Base-by-base conservation (phyloP, 2,113 vertebrate species). In the Eonycteris spelaea region DNA sequence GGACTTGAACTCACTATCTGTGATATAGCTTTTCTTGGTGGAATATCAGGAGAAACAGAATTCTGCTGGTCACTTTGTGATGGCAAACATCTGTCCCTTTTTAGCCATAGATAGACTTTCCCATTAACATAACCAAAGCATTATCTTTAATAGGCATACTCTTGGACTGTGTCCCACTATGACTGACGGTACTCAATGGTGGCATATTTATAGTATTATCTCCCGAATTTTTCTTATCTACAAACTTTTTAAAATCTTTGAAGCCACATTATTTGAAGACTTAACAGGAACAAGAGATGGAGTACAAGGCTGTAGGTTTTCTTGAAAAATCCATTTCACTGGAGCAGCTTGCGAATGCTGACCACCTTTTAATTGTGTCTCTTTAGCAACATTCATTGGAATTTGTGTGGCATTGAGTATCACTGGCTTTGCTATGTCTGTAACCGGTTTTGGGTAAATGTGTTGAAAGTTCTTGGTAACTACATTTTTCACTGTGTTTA, bases 281-380 rank as follows among this genome's bases (percentile, higher is more conserved):
- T 98, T 98, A 10, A 99, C 97, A 16, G 98, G 98, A 97, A 99
- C 98, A 86, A 98, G 97, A 92, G 97, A 98, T 40, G 98, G 94
- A 22, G 98, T 79, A 16, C 78, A 55, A 3, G 94, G 77, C 6
- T 97, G 96, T 9, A 98, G 96, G 11, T 92, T 97, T 91, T 99
- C 99, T 92, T 99, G 99, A 96, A 99, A 98, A 6, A 99, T 97
- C 99, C 99, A 99, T 95, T 99, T 99, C 94, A 99, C 98, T 18
- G 99, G 99, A 73, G 97, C 87, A 55, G 96, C 97, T 75, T 98
- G 97, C 90, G 96, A 87, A 79, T 98, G 97, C 61, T 98, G 90
- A 77, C 97, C 98, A 61, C 98, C 67, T 7, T 96, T 90, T 21
- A 94, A n/a, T 28, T 92, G 92, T 6, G 95, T 57, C 74, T 95